phyloP scores from a whole-genome alignment of 1,140 invertebrate genomes.

The Amyelois transitella region DNA sequence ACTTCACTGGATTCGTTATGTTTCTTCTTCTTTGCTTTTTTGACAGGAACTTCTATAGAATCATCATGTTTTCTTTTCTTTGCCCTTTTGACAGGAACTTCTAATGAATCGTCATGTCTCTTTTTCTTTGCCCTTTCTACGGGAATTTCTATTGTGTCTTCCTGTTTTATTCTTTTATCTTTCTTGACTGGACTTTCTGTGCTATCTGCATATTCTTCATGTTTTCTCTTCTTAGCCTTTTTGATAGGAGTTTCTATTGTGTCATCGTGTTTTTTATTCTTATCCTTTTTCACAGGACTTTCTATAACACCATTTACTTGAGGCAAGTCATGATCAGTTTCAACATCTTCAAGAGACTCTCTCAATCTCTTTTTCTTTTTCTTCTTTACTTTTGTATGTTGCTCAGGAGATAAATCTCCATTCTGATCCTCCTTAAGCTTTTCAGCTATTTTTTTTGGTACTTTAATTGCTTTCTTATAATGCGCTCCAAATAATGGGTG shows the following conservation, averaged over 20 bases:
- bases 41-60: constrained; percentile 16
- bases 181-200: too few relatives aligned
- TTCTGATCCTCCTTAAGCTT: constrained; percentile 19
- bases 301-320: too few relatives aligned
- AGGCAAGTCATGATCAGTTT: too few relatives aligned
- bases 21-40: constrained; percentile 37
- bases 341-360: constrained; percentile 3
- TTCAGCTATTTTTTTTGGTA: constrained; percentile 26
- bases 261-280: constrained; percentile 36
- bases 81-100: constrained; percentile 7
- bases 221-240: constrained; percentile 34
- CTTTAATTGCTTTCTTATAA: constrained; percentile 45
- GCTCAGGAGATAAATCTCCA: neutral
- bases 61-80: constrained; percentile 35
- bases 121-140: constrained; percentile 31
- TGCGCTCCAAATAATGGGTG: constrained; percentile 58
- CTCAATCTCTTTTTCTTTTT: constrained; percentile 35
- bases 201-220: too few relatives aligned
- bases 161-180: too few relatives aligned
- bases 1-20: constrained; percentile 27
- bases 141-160: constrained; percentile 13
- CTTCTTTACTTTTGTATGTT: neutral
- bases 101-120: constrained; percentile 34
- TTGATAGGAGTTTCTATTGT: neutral
- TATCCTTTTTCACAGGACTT: constrained; percentile 22